Base-by-base conservation (phyloP, 2,888 invertebrate species). In the Fragum whitleyi region DNA sequence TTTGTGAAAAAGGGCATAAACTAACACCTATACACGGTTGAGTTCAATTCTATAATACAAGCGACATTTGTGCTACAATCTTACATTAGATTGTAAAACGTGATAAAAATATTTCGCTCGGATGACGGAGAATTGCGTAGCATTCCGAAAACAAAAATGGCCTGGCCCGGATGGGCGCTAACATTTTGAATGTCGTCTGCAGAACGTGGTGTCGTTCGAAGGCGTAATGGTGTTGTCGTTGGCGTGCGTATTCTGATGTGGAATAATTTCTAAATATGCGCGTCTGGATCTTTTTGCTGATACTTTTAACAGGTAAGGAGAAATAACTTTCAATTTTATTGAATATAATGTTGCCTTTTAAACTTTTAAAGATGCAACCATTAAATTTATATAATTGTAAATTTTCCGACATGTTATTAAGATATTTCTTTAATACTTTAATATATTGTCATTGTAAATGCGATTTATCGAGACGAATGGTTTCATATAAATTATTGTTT, bases 151-250 rank as follows among this genome's bases (percentile, higher is more conserved):
- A 26, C 28, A 57, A 57, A 57, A 28, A 2, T 23, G 23, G 29
- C n/a, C 6, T 23, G 23, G 21, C 62, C 62, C 62, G 62, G 32
- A 29, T 36, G 21, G 32, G 62, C 62, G 32, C 62, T n/a, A 6
- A 36, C 21, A n/a, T 26, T 62, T 32, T 32, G 28, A 32, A 62
- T 32, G 62, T 32, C 29, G 57, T 57, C 57, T 57, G 57, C 57
- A 57, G 57, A 23, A 11, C n/a, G 14, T n/a, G 57, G 26, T 7
- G 23, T 23, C 21, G 23, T 57, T 23, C n/a, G 21, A 57, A 5
- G n/a, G 47, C 47, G 11, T 23, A 6, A n/a, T 57, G 21, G 23
- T 26, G 11, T 57, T 11, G 26, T 57, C 7, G 7, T 53, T 11
- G 11, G 6, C 26, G 21, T n/a, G 57, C 21, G 57, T 19, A 57